Evolutionary conservation across 2,888 invertebrate species (phyloP).

Genomic region (Sarcophaga rosellei): DNA sequence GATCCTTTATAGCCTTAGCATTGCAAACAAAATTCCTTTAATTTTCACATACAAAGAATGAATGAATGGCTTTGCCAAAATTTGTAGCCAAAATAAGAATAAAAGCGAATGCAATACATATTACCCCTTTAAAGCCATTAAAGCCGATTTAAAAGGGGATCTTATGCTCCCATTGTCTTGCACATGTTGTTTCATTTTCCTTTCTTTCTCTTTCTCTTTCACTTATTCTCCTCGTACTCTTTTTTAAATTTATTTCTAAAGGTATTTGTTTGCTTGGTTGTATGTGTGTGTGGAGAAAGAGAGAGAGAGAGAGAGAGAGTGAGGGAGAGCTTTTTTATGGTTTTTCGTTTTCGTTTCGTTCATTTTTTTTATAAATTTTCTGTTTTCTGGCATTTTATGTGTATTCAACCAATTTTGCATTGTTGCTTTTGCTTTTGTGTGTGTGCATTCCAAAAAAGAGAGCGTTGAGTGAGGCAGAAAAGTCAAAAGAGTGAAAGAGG

Average conservation of each 20-base stretch:
- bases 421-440: constrained; percentile 21
- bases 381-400: constrained; percentile 42
- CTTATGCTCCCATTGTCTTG: constrained; percentile 37
- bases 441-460: constrained; percentile 9
- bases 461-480: background rate
- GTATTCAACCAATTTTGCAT: constrained; percentile 55
- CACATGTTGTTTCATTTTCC: background rate
- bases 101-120: background rate
- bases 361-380: constrained; percentile 29
- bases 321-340: background rate
- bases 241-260: background rate
- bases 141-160: constrained; percentile 44
- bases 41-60: too few species aligned
- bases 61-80: background rate
- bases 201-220: background rate
- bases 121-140: constrained; percentile 32
- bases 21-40: too few species aligned
- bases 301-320: too few species aligned
- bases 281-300: background rate
- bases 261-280: constrained; percentile 24
- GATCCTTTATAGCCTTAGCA: too few species aligned
- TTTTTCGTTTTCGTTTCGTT: background rate
- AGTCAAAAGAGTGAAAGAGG: background rate
- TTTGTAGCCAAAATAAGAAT: background rate
- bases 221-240: background rate